Evolutionary conservation across 1,140 invertebrate genomes (phyloP), one percentile per base, ranked within the genome.

Genomic region (Pseudomyrmex pallidus): DNA sequence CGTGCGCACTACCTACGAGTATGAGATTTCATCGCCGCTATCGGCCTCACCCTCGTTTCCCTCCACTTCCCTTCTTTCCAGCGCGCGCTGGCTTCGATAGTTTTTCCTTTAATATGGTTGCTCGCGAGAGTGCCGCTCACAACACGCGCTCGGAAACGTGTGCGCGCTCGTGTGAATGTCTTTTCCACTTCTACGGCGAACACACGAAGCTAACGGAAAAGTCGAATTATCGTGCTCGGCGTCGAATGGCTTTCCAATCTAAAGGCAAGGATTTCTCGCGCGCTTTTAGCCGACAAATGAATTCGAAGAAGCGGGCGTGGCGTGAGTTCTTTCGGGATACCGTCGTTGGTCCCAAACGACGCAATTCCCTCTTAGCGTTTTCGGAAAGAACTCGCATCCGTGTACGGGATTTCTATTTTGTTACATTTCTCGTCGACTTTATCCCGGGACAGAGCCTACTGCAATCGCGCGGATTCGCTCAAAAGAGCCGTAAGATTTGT

Each of bases 241-340:
- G n/a, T 22, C 63, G 56, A 88, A 89, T 82, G 70, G 84, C 48
- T 89, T 89, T 89, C 87, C 87, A 86, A 89, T 89, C 80, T 72
- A 63, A 84, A 64, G 64, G 63, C 68, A 54, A 66, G 59, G 84
- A 88, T 86, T 84, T 84, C 64, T 87, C 68, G 77, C 78, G 59
- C 64, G 85, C 88, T 88, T 84, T 89, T 86, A 86, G 84, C 56
- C 78, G 64, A 82, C 74, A 77, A 89, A 89, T 88, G 87, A 89
- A 89, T 88, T 88, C 70, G 70, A 84, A 86, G 59, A 62, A 77
- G 59, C 74, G 20, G 46, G 17, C 25, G 48, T 3, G 46, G 22
- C 35, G 35, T 35, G 35, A 35, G 35, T 35, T 35, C 35, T 52
- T 64, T n/a, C 59, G 73, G 59, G 48, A 76, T 76, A 76, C 54